Evolutionary conservation across 2,113 vertebrate genomes (phyloP).

Genomic region (Calidris pygmaea): DNA sequence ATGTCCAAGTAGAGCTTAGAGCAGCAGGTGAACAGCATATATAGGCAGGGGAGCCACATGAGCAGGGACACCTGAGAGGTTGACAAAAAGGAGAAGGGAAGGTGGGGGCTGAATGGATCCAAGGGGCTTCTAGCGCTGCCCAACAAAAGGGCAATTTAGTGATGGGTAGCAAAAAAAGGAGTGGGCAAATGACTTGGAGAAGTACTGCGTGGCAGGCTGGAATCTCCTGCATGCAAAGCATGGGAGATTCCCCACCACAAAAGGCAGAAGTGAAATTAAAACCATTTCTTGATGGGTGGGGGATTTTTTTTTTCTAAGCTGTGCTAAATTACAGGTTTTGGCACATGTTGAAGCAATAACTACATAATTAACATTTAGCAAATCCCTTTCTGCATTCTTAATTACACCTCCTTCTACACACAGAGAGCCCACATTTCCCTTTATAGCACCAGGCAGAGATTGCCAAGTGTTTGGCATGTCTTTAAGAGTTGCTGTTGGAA

Average conservation of each 20-base stretch:
- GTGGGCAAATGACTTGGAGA: not conserved
- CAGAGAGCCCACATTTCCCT: slow-evolving; percentile 56
- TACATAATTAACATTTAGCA: slow-evolving; percentile 71
- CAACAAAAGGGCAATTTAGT: not conserved
- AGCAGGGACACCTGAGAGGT: not conserved
- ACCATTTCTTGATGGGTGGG: slow-evolving; percentile 9
- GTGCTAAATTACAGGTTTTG: slow-evolving; percentile 64
- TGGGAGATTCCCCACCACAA: slow-evolving; percentile 13
- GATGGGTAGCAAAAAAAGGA: not conserved
- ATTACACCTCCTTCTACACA: slow-evolving; percentile 58
- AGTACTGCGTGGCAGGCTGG: not conserved
- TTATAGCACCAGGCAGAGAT: slow-evolving; percentile 50
- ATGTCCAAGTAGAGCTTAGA: not conserved
- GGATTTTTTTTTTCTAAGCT: slow-evolving; percentile 33
- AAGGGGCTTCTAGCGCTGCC: not conserved
- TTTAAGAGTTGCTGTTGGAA: slow-evolving; percentile 51
- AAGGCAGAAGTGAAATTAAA: slow-evolving; percentile 43
- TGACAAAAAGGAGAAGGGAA: not conserved
- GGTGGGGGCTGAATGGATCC: not conserved
- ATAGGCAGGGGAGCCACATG: not conserved
- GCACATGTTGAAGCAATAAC: slow-evolving; percentile 58
- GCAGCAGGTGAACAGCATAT: not conserved
- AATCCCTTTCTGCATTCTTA: slow-evolving; percentile 65
- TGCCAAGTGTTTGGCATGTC: slow-evolving; percentile 63
- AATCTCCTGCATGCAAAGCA: not conserved